Base-by-base conservation (phyloP, 2,888 invertebrate species). In the Gortyna flavago region DNA sequence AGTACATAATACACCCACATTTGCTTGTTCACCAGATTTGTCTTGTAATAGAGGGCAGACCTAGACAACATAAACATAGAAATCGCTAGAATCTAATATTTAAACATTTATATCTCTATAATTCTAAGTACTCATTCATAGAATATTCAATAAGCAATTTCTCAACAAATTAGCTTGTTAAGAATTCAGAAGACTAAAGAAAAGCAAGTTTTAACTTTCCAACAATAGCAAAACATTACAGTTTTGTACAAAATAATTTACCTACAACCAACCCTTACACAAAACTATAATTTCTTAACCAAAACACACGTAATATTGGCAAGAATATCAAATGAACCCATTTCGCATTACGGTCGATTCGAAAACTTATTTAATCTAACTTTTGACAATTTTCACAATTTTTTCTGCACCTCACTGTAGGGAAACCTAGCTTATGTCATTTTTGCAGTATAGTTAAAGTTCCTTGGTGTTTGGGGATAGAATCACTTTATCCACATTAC, bases 341-440 rank as follows among this genome's bases (percentile, higher is more conserved):
- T 87, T 89, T 77, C 89, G 87, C 89, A 88, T 89, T 85, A 84
- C 80, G 78, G 86, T 83, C 80, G 86, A 88, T 80, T 80, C 76
- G 85, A 87, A 90, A 94, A 94, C 92, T 94, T 93, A 90, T 94
- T 92, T 93, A 94, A 94, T 94, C 92, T 93, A 94, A 94, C 93
- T 94, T 94, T 93, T 90, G 91, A 89, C 90, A 89, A 91, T 93
- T 90, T 91, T 87, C 88, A 82, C 87, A 80, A 88, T 91, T 92
- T 93, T 85, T 81, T 82, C 71, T 70, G 62, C 54, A 78, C 68
- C 76, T 78, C 75, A 73, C 75, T 81, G 68, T 77, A 64, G 71
- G 72, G 78, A 57, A 65, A 73, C 73, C 83, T 78, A 73, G 89
- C 88, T 90, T 91, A 90, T 89, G 87, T 89, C 90, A 89, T 86